Conservation (phyloP, 2,113 vertebrate genomes). For the Patagioenas fasciata region DNA sequence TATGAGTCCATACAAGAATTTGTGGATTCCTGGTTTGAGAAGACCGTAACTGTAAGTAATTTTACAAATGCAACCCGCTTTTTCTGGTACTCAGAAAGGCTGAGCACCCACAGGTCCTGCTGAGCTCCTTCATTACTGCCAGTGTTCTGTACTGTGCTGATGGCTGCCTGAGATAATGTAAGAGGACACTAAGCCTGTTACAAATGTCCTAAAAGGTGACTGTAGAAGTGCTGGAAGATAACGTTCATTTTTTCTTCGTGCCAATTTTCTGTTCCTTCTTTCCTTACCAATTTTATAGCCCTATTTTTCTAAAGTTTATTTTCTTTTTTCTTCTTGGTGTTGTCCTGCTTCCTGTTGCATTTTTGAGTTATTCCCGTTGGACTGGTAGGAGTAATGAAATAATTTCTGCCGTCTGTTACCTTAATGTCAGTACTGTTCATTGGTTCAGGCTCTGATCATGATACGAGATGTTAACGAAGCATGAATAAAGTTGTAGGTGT, state of each 20-base stretch:
- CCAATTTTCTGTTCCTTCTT: background rate
- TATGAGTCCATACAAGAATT: slow-evolving; percentile 76
- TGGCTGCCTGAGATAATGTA: background rate
- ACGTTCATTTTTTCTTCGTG: background rate
- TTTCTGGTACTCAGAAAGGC: background rate
- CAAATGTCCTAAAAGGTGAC: background rate
- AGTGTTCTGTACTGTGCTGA: background rate
- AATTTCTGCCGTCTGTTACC: background rate
- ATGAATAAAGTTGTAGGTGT: background rate
- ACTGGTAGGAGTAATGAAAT: background rate
- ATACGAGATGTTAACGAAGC: background rate
- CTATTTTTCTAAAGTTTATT: background rate
- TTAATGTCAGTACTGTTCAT: background rate
- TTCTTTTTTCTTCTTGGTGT: background rate
- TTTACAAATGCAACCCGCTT: background rate
- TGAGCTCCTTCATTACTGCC: background rate
- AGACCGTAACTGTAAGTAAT: slow-evolving; percentile 75
- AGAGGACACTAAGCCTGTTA: background rate
- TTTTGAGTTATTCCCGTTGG: background rate
- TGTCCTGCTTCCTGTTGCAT: background rate
- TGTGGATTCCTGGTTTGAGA: slow-evolving; percentile 81
- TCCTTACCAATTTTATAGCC: background rate
- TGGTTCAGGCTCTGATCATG: background rate
- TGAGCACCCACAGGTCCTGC: background rate
- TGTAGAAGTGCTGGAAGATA: background rate